Percentiles rank a stretch among this genome's conserved stretches.
These are phyloP conservation scores for Dicrostonyx torquatus DNA, from an alignment of 2,797 vertebrate species.

Conservation along the genomic window DNA sequence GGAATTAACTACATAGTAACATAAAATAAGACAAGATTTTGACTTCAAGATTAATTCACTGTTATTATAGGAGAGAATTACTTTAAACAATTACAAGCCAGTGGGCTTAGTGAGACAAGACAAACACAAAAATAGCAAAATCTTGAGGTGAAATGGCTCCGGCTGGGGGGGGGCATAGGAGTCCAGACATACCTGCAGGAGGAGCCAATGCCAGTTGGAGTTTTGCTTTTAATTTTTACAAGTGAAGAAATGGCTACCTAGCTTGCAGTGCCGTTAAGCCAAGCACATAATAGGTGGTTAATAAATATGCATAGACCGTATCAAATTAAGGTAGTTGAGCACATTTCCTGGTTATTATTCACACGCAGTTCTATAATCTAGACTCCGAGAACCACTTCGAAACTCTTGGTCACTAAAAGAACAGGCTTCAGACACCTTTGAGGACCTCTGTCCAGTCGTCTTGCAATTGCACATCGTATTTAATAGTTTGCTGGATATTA, in stretches of 20 bases:
- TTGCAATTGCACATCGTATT: constrained; percentile 82
- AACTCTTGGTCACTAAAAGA: constrained; percentile 3
- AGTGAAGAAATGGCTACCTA: neutral
- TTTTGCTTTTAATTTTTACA: neutral
- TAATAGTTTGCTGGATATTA: constrained; percentile 79
- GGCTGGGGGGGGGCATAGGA: neutral
- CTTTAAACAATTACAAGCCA: neutral
- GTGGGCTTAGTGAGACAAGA: neutral
- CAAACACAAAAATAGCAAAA: neutral
- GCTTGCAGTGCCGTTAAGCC: neutral
- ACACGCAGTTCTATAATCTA: neutral
- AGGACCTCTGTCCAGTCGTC: constrained; percentile 77
- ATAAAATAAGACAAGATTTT: neutral
- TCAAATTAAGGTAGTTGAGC: neutral
- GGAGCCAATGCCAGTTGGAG: neutral
- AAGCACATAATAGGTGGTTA: neutral
- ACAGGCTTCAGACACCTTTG: constrained; percentile 63
- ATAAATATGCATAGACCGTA: neutral
- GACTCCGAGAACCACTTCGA: neutral
- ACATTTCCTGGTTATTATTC: neutral
- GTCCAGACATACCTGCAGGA: neutral
- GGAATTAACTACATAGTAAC: neutral
- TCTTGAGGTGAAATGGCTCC: neutral
- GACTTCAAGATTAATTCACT: neutral
- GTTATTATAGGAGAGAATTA: neutral